Evolutionary conservation across 2,113 vertebrate genomes (phyloP), one percentile per base, ranked within the genome.

Genomic region (Hassar affinis): DNA sequence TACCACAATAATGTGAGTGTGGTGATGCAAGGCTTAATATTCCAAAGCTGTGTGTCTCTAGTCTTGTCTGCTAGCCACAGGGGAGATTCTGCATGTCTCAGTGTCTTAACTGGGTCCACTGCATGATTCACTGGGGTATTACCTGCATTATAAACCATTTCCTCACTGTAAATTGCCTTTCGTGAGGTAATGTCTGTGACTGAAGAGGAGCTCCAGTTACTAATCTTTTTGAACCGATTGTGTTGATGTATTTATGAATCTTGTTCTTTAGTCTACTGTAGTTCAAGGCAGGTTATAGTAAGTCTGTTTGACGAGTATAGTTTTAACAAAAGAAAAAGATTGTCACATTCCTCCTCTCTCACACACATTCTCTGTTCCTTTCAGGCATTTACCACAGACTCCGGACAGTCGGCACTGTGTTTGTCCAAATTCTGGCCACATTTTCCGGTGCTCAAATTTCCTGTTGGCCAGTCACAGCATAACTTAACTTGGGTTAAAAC

Each of bases 341-440:
- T 82, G 87, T 84, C 84, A 88, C 79, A 78, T 68, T 79, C 59
- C 71, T 79, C 56, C 72, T n/a, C 82, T 82, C 51, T 82, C 84
- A 82, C 79, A 38, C 51, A 75, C 54, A 17, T 72, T 79, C 51
- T 42, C 75, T 78, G 27, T 64, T 83, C 33, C 85, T 88, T 91
- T 91, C 87, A 86, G 25, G 72, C 85, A 76, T 81, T 91, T 89
- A 94, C 93, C 93, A 94, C 93, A 95, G 94, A 94, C 93, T 94
- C 93, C 90, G 57, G 81, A 84, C 91, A 91, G 93, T 90, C 92
- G 91, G 90, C 88, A 89, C 86, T 82, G 78, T 91, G 92, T 92
- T 93, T 90, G 83, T 88, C 89, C 89, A 92, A 86, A 86, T 85
- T 90, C 77, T 22, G 85, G 89, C 87, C 89, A 89, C 77, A 89